These are phyloP conservation scores for Lepus europaeus DNA, from an alignment of 2,113 vertebrate genomes.

Conservation along the genomic window DNA sequence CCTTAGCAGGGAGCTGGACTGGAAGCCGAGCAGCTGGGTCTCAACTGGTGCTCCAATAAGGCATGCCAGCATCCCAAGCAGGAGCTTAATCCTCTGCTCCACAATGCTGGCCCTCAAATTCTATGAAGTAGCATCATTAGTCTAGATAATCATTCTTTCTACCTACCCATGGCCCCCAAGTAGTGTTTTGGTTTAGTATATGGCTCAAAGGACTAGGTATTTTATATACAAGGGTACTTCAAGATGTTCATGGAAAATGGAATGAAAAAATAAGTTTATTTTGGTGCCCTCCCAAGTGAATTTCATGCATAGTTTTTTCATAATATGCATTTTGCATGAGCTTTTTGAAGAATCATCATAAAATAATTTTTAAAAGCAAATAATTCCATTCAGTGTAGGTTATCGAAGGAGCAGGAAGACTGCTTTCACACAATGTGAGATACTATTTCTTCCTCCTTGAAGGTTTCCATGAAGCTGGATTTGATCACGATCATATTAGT, in stretches of 20 bases:
- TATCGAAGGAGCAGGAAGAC: background rate
- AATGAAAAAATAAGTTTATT: too few species aligned
- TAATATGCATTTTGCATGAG: too few species aligned
- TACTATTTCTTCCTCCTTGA: slow-evolving; percentile 1
- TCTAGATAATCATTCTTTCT: background rate
- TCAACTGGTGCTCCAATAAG: too few species aligned
- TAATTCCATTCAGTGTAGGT: background rate
- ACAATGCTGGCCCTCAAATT: background rate
- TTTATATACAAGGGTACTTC: background rate
- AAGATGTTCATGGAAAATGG: too few species aligned
- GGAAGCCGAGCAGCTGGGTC: too few species aligned
- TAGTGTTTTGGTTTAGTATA: background rate
- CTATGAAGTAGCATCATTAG: background rate
- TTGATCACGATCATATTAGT: slow-evolving; percentile 44
- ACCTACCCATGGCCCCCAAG: background rate
- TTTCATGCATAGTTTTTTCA: too few species aligned
- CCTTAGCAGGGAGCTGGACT: too few species aligned
- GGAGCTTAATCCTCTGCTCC: too few species aligned
- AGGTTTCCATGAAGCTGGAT: slow-evolving; percentile 17
- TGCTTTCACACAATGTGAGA: slow-evolving; percentile 5
- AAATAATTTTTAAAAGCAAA: slow-evolving; percentile 10
- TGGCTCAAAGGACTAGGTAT: background rate
- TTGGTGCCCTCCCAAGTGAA: too few species aligned
- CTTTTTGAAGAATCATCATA: background rate
- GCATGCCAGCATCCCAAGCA: too few species aligned